Evolutionary conservation across 2,888 invertebrate species (phyloP).

Genomic region (Steinernema scapterisci): DNA sequence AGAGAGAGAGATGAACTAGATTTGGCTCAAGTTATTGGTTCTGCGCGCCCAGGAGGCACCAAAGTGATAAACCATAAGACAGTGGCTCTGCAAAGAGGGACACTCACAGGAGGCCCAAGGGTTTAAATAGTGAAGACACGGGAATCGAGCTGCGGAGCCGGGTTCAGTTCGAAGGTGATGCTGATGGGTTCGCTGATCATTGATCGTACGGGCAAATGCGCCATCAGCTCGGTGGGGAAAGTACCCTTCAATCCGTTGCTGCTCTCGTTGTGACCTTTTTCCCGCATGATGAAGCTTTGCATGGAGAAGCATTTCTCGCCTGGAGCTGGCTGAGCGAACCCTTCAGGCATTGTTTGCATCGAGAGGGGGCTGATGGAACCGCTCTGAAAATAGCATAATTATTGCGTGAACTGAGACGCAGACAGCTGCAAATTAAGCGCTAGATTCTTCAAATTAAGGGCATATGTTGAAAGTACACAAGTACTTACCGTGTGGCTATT

Average conservation of each 20-base stretch:
- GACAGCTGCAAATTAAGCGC: too few species aligned
- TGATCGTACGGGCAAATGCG: slow-evolving; percentile 46
- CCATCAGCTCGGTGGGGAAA: slow-evolving; percentile 54
- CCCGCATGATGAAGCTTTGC: slow-evolving; percentile 55
- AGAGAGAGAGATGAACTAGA: background rate
- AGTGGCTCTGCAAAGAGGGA: background rate
- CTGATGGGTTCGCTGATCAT: slow-evolving; percentile 43
- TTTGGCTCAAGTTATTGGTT: background rate
- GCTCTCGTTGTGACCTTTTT: background rate
- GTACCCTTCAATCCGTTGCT: slow-evolving; percentile 21
- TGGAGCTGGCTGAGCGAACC: slow-evolving; percentile 46
- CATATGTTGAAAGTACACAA: too few species aligned
- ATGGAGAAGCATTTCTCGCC: slow-evolving; percentile 47
- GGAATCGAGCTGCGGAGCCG: slow-evolving; percentile 42
- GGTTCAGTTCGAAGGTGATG: slow-evolving; percentile 56
- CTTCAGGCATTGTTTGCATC: slow-evolving; percentile 55
- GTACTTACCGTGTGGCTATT: slow-evolving; percentile 61
- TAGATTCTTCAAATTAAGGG: too few species aligned
- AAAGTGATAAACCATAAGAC: background rate
- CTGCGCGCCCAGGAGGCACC: background rate
- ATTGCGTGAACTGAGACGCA: too few species aligned
- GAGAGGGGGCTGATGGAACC: slow-evolving; percentile 60
- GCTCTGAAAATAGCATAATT: slow-evolving; percentile 50
- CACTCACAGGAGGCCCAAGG: background rate
- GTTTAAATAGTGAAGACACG: slow-evolving; percentile 38